These are phyloP conservation scores for Hemicordylus capensis DNA, from an alignment of 2,113 vertebrate genomes.

Conservation along the genomic window DNA sequence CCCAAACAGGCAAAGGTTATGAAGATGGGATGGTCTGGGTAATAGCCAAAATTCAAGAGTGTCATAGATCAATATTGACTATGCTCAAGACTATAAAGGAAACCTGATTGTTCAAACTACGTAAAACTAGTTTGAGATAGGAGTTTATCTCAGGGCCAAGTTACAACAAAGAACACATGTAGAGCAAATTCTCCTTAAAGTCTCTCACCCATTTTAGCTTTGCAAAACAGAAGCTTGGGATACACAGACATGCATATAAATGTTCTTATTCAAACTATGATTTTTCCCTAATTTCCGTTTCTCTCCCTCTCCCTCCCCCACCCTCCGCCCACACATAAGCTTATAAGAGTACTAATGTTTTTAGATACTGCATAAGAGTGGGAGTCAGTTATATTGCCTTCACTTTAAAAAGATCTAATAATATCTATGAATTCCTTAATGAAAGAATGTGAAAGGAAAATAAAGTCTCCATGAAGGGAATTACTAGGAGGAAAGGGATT, in stretches of 20 bases:
- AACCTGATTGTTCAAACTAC: not conserved
- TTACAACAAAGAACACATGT: not conserved
- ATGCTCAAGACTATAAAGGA: not conserved
- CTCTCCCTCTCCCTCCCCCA: not conserved
- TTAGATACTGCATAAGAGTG: not conserved
- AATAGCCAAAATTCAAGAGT: not conserved
- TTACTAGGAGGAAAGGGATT: not conserved
- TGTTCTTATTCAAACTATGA: not conserved
- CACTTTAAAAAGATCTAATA: not conserved
- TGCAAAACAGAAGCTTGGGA: not conserved
- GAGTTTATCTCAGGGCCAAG: not conserved
- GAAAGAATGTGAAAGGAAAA: no score
- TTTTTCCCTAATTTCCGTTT: not conserved
- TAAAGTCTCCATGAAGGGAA: not conserved
- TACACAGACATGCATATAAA: not conserved
- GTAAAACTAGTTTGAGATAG: not conserved
- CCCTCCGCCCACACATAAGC: no score
- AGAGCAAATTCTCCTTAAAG: not conserved
- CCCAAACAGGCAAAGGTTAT: slow-evolving; percentile 2
- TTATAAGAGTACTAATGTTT: not conserved
- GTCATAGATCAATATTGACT: not conserved
- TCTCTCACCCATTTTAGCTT: rapidly evolving
- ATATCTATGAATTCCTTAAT: not conserved
- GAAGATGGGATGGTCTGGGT: not conserved
- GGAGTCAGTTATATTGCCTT: not conserved